Base-by-base conservation (phyloP, 2,888 invertebrate species). In the Chloroclystis v-ata region DNA sequence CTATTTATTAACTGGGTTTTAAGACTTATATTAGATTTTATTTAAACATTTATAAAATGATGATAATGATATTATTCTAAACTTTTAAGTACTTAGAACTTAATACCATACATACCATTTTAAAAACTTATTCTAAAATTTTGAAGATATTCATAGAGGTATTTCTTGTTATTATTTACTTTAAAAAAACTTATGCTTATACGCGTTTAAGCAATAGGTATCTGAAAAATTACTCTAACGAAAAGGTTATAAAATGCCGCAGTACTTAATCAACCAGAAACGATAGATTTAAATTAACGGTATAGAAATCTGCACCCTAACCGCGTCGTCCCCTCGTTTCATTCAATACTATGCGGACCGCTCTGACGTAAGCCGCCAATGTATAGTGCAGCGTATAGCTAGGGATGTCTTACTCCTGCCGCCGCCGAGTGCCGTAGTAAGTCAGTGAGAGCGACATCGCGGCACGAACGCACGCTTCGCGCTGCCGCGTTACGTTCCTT, bases 301-400 rank as follows among this genome's bases (percentile, higher is more conserved):
- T 43, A 37, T 40, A 41, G 24, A 20, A 43, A 49, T 46, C 45
- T 42, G 46, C 53, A 54, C 58, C 60, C 66, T 53, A 57, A 59
- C 57, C 58, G 59, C 53, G 56, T 63, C 55, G 56, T 51, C 63
- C 58, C 59, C 49, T 53, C 56, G 61, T 68, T 80, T 76, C 83
- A 83, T 83, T 84, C 81, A 84, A 80, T 75, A 73, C 67, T 60
- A 67, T 67, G 59, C 72, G 65, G 72, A 71, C 70, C 69, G 59
- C 61, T 73, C 70, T 83, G 82, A 82, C 81, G 82, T 82, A 75
- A 75, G 75, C 72, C 70, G 67, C 72, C 75, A 81, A 78, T 77
- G 45, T 45, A 49, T 40, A 43, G 35, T 13, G 79, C 20, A 47
- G 29, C 7, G 80, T 73, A 69, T 61, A 60, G 60, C 64, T 70